Evolutionary conservation across 1,140 invertebrate species (phyloP).

Genomic region (Scaptodrosophila lebanonensis): DNA sequence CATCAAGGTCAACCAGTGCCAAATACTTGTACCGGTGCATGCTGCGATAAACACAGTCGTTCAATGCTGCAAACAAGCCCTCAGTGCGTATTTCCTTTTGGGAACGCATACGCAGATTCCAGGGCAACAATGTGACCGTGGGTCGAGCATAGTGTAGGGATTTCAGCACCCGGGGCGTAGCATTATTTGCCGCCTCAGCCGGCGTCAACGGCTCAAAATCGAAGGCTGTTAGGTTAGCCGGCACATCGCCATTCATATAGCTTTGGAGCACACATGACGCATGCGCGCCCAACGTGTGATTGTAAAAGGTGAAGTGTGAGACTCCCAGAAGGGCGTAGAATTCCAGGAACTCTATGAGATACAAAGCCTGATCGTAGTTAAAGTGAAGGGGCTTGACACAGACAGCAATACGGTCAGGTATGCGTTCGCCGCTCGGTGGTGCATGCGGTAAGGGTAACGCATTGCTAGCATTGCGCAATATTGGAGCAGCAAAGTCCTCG

Average conservation of each 20-base stretch:
- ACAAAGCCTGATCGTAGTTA: conserved; percentile 88
- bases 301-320: conserved; percentile 94
- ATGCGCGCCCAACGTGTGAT: conserved; percentile 89
- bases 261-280: conserved; percentile 87
- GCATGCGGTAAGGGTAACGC: conserved; percentile 7
- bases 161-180: conserved; percentile 42
- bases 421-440: conserved; percentile 57
- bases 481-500: conserved; percentile 47
- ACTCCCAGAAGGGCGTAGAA: conserved; percentile 91
- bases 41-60: conserved; percentile 94
- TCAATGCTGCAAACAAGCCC: conserved; percentile 92
- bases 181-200: conserved; percentile 38
- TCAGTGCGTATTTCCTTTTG: conserved; percentile 95
- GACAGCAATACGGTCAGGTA: conserved; percentile 85
- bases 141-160: conserved; percentile 77
- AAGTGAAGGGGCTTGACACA: conserved; percentile 97
- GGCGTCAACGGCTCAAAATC: conserved; percentile 51
- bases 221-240: conserved; percentile 52
- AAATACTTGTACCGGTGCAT: conserved; percentile 90
- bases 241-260: conserved; percentile 80
- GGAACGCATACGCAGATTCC: conserved; percentile 92
- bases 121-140: conserved; percentile 88
- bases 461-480: background rate
- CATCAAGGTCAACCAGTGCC: conserved; percentile 92
- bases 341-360: conserved; percentile 95